phyloP scores from a whole-genome alignment of 2,113 vertebrate species.

The Podarcis cretensis region DNA sequence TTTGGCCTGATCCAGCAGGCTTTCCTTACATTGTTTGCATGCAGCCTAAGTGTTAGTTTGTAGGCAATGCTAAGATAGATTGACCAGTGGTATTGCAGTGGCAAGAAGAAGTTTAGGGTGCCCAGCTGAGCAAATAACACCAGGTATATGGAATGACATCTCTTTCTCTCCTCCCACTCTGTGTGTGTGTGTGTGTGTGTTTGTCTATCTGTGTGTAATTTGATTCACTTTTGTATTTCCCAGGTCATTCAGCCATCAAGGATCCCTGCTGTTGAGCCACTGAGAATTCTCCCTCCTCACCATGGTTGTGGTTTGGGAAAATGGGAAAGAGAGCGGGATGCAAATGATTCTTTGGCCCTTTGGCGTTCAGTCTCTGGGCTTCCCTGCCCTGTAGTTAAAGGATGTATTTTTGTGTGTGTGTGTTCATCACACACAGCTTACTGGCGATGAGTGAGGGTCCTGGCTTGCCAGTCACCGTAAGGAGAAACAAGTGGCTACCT shows the following conservation, averaged over 20 bases:
- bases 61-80: no score
- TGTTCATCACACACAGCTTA: no score
- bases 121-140: background rate
- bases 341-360: background rate
- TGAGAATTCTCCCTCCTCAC: rapidly evolving
- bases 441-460: no score
- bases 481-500: background rate
- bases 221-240: background rate
- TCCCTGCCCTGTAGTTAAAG: background rate
- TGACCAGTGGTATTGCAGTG: background rate
- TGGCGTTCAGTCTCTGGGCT: background rate
- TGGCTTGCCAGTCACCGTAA: background rate
- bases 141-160: background rate
- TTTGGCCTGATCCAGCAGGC: no score
- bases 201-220: background rate
- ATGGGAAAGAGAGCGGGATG: no score
- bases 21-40: no score
- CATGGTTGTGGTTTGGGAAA: no score
- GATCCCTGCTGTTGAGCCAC: background rate
- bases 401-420: no score
- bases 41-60: no score
- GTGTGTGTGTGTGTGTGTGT: no score
- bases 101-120: background rate
- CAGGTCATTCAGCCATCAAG: background rate
- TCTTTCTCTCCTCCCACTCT: no score